These are phyloP conservation scores for Tenthredo amoena DNA, from an alignment of 2,888 invertebrate genomes.

Conservation along the genomic window DNA sequence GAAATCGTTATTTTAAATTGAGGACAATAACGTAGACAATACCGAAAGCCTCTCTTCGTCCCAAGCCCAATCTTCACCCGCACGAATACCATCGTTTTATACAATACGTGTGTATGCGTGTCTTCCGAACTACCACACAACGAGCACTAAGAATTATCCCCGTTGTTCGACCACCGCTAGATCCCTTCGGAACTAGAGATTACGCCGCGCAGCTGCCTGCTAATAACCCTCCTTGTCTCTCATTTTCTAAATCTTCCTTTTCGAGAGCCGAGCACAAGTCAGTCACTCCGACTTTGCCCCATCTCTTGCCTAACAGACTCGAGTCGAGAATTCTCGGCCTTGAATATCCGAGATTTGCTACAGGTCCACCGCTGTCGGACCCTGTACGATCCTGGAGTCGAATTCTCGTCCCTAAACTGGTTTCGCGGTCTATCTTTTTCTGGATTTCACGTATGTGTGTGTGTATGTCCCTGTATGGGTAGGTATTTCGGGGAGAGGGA, in stretches of 20 bases:
- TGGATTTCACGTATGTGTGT: neutral
- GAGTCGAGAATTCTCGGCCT: neutral
- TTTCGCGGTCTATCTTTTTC: neutral
- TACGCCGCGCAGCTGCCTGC: slow-evolving; percentile 70
- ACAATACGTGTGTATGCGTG: neutral
- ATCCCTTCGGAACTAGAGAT: slow-evolving; percentile 58
- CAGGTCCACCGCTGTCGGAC: neutral
- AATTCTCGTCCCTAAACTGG: slow-evolving; percentile 13
- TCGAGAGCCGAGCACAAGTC: neutral
- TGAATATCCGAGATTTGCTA: neutral
- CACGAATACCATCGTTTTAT: slow-evolving; percentile 31
- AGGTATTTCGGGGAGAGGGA: neutral
- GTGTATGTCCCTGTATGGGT: neutral
- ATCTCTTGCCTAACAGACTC: neutral
- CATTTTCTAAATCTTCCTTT: slow-evolving; percentile 33
- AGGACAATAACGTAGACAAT: slow-evolving; percentile 67
- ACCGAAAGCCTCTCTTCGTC: neutral
- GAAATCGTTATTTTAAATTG: slow-evolving; percentile 73
- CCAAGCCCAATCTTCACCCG: slow-evolving; percentile 30
- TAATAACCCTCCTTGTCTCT: slow-evolving; percentile 66
- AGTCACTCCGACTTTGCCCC: neutral
- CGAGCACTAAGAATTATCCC: neutral
- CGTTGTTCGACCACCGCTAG: slow-evolving; percentile 21
- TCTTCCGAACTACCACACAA: neutral
- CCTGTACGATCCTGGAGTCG: neutral